Conservation (phyloP, 2,113 vertebrate species). For the Cheirogaleus medius region DNA sequence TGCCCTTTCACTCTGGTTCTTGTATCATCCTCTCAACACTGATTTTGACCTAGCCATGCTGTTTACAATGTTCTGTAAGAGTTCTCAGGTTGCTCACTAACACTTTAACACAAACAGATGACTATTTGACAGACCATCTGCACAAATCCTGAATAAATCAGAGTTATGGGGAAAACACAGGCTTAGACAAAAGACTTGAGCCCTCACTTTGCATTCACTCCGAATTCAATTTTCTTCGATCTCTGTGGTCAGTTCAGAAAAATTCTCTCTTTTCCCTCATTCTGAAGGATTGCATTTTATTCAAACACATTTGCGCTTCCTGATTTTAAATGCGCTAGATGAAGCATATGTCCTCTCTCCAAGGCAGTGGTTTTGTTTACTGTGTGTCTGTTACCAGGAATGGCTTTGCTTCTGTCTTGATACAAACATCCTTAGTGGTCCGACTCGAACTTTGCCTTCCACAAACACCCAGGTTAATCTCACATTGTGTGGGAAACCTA, state of each 20-base stretch:
- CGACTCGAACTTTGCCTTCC: not conserved
- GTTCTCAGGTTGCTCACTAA: not conserved
- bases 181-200: accelerated
- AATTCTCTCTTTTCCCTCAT: no score
- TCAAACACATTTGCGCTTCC: not conserved
- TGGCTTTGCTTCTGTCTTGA: not conserved
- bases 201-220: not conserved
- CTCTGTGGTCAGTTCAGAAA: not conserved
- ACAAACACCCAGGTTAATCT: accelerated
- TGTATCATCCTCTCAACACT: accelerated
- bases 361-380: not conserved
- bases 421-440: not conserved
- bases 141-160: not conserved
- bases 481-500: accelerated
- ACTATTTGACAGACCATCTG: no score
- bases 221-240: not conserved
- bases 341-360: accelerated
- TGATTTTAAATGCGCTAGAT: not conserved
- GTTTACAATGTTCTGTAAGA: not conserved
- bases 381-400: not conserved
- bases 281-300: not conserved
- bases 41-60: no score
- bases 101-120: no score
- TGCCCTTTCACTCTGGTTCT: not conserved
- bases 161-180: no score